Base-by-base conservation (phyloP, 2,888 invertebrate species). In the Chloromyia formosa region DNA sequence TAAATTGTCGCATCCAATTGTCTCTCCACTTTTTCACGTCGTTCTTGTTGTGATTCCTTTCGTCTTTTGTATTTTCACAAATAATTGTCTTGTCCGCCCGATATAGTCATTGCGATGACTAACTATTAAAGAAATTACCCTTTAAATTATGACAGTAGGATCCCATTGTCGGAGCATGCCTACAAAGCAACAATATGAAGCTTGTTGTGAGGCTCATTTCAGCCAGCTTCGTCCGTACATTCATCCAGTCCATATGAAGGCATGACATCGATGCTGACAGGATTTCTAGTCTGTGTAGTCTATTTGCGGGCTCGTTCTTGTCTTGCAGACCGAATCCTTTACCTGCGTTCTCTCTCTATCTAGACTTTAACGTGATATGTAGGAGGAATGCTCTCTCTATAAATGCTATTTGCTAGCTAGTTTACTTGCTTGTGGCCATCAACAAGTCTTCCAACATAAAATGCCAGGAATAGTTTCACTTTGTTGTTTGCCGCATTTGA, bases 391-490 rank as follows among this genome's bases (percentile, higher is more conserved):
- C 10, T 49, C 49, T 49, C 49, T 49, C 49, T 49, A 35, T 35
- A 35, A 35, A 35, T 35, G 27, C 27, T 35, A 35, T 35, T 35
- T 35, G 27, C 27, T 35, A 35, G 27, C 27, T 56, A 60, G 22
- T 60, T 35, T 35, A 7, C 27, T 35, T 60, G 14, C 23, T 60
- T 12, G 27, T 35, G 7, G 20, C 40, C 45, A 16, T 53, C 53
- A 66, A 45, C 69, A 68, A 74, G 74, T 75, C 75, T 69, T 75
- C 58, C 69, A 61, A 74, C 75, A 73, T 74, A 74, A 75, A 75
- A 73, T 75, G 69, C 73, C 73, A 60, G 61, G 74, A 75, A 75
- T 75, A 61, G 73, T 69, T 75, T 62, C 74, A 75, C 75, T 75
- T 75, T 75, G 75, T 75, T 74, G 66, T 71, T 22, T 71, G 58